Evolutionary conservation across 2,797 vertebrate genomes (phyloP), one percentile per base, ranked within the genome.

Genomic region (Setipinna tenuifilis): DNA sequence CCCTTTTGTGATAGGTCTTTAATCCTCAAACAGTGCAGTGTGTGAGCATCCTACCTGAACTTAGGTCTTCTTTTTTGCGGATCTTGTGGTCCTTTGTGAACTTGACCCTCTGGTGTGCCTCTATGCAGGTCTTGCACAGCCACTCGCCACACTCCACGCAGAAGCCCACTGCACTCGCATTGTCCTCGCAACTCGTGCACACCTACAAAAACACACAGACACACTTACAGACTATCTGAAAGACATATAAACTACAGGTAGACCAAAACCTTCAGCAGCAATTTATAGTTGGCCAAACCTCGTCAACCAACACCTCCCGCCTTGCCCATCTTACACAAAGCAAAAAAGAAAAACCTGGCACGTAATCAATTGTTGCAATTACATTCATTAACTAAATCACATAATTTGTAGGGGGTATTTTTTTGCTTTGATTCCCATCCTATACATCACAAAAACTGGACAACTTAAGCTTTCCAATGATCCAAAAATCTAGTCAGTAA

Each of bases 11-110:
- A 28, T n/a, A 14, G 23, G 11, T 10, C 25, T 65, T 25, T 23
- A 28, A 23, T 65, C 62, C 2, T 14, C 23, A n/a, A 62, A 2
- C 0, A 1, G n/a, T 23, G 61, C 11, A 2, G 57, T 58, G 23
- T 65, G 62, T 65, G 9, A 28, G 23, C 11, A 48, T 0, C 94
- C 93, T 95, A 99, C 98, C 98, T 83, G 97, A 93, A 10, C 95
- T 96, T 0, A 98, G 95, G 68, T 97, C 98, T 93, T 99, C 98
- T 90, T 99, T 99, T 87, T 98, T 99, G 87, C 96, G 97, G 90
- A 99, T 99, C 92, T 98, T 97, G 90, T 99, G 98, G 90, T 99
- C 98, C 93, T 99, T 99, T 85, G 98, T 99, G 84, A 99, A 99
- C 91, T 99, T 99, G 23, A 99, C 98, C 91, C 98, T 94, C 90